These are phyloP conservation scores for Dicrurus megarhynchus DNA, from an alignment of 2,113 vertebrate species.

Conservation along the genomic window DNA sequence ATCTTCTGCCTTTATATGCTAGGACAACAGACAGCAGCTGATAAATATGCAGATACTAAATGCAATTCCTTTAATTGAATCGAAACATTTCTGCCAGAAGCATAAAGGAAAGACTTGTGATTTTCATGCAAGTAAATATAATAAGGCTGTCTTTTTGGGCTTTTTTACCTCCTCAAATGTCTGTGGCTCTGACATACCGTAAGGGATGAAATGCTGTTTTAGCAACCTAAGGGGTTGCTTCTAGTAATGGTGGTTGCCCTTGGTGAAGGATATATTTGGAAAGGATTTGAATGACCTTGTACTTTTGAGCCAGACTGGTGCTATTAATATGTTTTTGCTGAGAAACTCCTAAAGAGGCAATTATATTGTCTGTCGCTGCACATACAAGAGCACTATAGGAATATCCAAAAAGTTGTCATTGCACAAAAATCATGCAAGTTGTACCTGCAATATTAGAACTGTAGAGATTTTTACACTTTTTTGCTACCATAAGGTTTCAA, in stretches of 20 bases:
- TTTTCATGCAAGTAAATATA: not conserved
- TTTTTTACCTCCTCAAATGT: not conserved
- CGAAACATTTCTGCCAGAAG: not conserved
- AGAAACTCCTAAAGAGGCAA: not conserved
- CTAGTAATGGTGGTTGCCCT: not conserved
- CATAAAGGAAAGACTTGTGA: not conserved
- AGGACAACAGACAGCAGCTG: not conserved
- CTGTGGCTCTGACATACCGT: not conserved
- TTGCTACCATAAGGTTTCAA: not conserved
- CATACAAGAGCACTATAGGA: not conserved
- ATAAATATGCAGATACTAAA: not conserved
- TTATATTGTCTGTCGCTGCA: not conserved
- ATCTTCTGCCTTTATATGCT: not conserved
- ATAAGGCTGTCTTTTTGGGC: not conserved
- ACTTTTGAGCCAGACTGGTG: not conserved
- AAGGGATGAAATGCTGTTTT: not conserved
- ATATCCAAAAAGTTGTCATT: not conserved
- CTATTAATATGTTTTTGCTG: not conserved
- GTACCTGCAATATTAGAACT: not conserved
- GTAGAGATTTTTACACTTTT: not conserved
- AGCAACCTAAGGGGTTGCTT: not conserved
- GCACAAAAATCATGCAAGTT: not conserved
- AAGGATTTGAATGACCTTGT: constrained; percentile 16
- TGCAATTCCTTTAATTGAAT: not conserved
- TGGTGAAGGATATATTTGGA: constrained; percentile 2